A percentile compares a stretch with the other conserved stretches of the same genome.
Conservation (phyloP, 2,888 invertebrate species). For the Choristoneura rosaceana region DNA sequence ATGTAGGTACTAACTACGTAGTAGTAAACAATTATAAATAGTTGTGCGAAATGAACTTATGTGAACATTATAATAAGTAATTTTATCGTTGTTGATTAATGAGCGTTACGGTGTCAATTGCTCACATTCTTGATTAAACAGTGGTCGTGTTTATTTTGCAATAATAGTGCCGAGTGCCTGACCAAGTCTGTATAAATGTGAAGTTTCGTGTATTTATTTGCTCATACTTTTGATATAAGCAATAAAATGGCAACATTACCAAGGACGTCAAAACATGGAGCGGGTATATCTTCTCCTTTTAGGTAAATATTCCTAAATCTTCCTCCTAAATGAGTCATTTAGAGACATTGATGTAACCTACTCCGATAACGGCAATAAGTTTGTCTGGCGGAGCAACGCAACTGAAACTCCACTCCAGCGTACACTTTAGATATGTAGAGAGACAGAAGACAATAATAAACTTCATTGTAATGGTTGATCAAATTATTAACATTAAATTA, state of each 20-base stretch:
- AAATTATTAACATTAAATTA: no score
- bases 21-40: conserved; percentile 39
- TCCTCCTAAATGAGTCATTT: no score
- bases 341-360: no score
- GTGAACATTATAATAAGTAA: conserved; percentile 15
- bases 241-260: conserved; percentile 78
- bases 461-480: no score
- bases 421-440: no score
- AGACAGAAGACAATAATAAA: no score
- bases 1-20: conserved; percentile 25
- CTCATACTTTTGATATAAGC: conserved; percentile 40
- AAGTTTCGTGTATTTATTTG: conserved; percentile 23
- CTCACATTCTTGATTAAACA: not conserved
- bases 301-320: conserved; percentile 60
- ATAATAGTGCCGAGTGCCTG: conserved; percentile 26
- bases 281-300: conserved; percentile 71
- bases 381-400: no score
- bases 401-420: no score
- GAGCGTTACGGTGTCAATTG: conserved; percentile 3
- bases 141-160: not conserved
- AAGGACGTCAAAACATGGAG: conserved; percentile 72
- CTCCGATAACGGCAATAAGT: no score
- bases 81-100: conserved; percentile 22
- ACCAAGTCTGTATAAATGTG: conserved; percentile 1
- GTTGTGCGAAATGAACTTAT: conserved; percentile 20